Conservation (phyloP, 2,888 invertebrate genomes). For the Torymus auratus region DNA sequence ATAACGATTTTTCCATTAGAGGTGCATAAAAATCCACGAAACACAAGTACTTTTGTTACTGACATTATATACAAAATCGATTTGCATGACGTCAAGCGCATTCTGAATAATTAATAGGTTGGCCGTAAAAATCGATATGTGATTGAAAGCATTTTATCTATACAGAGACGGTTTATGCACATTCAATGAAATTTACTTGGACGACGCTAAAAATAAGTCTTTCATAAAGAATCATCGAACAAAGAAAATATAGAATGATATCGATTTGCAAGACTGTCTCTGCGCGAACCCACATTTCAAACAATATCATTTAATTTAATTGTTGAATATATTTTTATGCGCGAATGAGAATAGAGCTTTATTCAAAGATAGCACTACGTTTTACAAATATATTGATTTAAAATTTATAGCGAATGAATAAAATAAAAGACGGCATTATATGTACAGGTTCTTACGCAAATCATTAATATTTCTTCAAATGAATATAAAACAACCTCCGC, state of each 20-base stretch:
- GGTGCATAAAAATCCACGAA: constrained; percentile 10
- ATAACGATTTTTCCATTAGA: constrained; percentile 9
- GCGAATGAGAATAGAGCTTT: no score
- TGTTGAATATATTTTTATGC: no score
- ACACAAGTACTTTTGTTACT: constrained; percentile 10
- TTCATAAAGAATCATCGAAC: background rate
- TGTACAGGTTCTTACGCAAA: no score
- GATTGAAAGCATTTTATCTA: constrained; percentile 34
- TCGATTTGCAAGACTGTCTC: background rate
- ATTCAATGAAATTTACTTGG: background rate
- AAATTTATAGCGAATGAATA: no score
- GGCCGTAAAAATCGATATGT: constrained; percentile 29
- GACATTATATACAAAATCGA: constrained; percentile 32
- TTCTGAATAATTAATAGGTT: constrained; percentile 42
- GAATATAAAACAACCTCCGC: no score
- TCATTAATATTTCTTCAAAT: no score
- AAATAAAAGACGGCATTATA: no score
- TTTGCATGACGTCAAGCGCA: constrained; percentile 26
- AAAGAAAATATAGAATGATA: background rate
- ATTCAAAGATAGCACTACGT: no score
- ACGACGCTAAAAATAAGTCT: constrained; percentile 1
- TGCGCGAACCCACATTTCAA: no score
- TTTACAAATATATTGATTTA: no score
- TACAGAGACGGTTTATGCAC: constrained; percentile 5
- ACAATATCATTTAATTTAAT: no score